Base-by-base conservation (phyloP, 2,113 vertebrate genomes). In the Leucoraja erinaceus region DNA sequence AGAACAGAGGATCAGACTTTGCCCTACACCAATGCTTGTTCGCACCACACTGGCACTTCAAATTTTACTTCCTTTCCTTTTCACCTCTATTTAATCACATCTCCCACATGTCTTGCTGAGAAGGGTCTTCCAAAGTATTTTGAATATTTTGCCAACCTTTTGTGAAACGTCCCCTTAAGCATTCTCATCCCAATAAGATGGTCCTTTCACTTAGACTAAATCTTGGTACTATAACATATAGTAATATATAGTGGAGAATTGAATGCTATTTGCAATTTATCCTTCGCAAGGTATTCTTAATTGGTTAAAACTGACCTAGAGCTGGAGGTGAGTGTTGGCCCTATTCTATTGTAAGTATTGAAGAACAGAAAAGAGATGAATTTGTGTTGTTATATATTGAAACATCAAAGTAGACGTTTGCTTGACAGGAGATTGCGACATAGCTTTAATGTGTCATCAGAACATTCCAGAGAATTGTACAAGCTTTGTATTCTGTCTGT, bases 371-470 rank as follows among this genome's bases (percentile, higher is more conserved):
- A 88, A 66, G 25, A 61, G 11, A 83, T 56, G 28, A 88, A 31
- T 11, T 31, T 28, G 12, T 88, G 83, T 7, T 5, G 7, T 63
- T 88, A 66, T 31, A 86, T 61, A 66, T 88, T 88, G 83, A 66
- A 63, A 28, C n/a, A 66, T 33, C 83, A 88, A 61, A 88, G 5
- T 63, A 7, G 6, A 88, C 14, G 14, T 63, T 88, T n/a, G 8
- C 59, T 31, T 88, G 5, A 88, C 59, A 63, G 83, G 28, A 18
- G 12, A 7, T 31, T 63, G 59, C 0, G 6, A 63, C 20, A 8
- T 63, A 63, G 83, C 61, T 88, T 63, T 63, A 63, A 88, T 18
- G 83, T 66, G 59, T 86, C 81, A 86, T n/a, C 59, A 88, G 83
- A 88, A 88, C 28, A 59, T 66, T 33, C 1, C 83, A 88, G 28